Base-by-base conservation (phyloP, 1,140 invertebrate genomes). In the Chlorops oryzae region DNA sequence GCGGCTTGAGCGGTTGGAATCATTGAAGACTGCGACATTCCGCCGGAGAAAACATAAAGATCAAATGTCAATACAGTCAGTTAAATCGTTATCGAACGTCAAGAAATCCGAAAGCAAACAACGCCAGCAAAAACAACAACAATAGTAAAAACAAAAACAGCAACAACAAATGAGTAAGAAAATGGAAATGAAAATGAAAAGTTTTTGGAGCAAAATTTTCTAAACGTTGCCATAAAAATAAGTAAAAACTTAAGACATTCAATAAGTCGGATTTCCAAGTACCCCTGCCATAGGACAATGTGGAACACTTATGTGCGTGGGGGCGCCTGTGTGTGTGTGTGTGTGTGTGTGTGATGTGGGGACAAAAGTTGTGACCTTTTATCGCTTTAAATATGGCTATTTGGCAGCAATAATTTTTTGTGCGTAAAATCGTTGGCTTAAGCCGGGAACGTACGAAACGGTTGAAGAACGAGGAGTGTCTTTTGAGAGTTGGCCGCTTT, bases 41-140 rank as follows among this genome's bases (percentile, higher is more conserved):
- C n/a, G n/a, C n/a, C n/a, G n/a, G n/a, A n/a, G 28, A 43, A 46
- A 43, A 48, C 51, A 53, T 53, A 53, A 53, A 49, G 51, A 53
- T 53, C 51, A 53, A 53, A 53, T 53, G 46, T 47, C 46, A 47
- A 47, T 47, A 47, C 10, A 32, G 15, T 9, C 39, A 49, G 34
- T 6, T 3, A 18, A 49, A 49, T 25, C 13, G 10, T 10, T 24
- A 2, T 25, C 3, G 32, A 40, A 23, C 15, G 23, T 20, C 20
- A 24, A 37, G 37, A 49, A 49, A 32, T 40, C 15, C 15, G 37
- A 49, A 41, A 6, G 7, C 5, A 4, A 15, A 15, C 17, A 28
- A 23, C n/a, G 32, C 28, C 17, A 15, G 34, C 17, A 40, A 41
- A 6, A 20, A 20, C 6, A 15, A 15, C 17, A 28, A 23, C n/a